These are phyloP conservation scores for Andrena cerasifolii DNA, from an alignment of 1,140 invertebrate species.

Conservation along the genomic window DNA sequence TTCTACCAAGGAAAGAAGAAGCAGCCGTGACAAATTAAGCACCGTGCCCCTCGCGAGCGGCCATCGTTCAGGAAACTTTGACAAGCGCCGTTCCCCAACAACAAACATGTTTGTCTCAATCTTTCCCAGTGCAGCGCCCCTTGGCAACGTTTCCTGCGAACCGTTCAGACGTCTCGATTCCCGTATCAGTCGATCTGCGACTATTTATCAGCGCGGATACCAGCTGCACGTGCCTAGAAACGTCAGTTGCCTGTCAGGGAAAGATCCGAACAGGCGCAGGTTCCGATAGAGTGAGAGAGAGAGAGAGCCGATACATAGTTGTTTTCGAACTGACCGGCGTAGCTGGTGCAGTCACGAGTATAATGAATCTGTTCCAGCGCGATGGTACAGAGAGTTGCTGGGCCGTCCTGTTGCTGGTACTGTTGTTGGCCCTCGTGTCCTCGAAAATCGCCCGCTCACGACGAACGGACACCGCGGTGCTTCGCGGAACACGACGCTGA, in stretches of 20 bases:
- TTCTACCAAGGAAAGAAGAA: neutral
- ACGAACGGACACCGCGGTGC: conserved; percentile 6
- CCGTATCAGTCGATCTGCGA: conserved; percentile 14
- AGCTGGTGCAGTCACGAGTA: conserved; percentile 62
- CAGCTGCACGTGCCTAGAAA: neutral
- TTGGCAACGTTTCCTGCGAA: neutral
- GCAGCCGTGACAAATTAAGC: neutral
- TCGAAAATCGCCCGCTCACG: conserved; percentile 23
- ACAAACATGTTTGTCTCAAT: neutral
- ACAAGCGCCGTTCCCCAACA: neutral
- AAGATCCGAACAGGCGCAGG: neutral
- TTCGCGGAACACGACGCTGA: neutral
- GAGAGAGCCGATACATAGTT: conserved; percentile 57
- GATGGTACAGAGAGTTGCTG: conserved; percentile 48
- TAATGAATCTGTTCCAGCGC: conserved; percentile 74
- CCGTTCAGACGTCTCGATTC: conserved; percentile 3
- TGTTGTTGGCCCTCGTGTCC: conserved; percentile 27
- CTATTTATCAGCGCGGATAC: conserved; percentile 15
- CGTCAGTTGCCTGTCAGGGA: conserved; percentile 13
- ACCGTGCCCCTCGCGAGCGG: neutral
- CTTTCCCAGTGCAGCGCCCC: neutral
- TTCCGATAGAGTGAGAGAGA: neutral
- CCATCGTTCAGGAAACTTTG: neutral
- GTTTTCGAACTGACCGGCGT: conserved; percentile 70
- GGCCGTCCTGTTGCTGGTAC: conserved; percentile 4